A percentile compares a stretch with the other conserved stretches of the same genome.
Evolutionary conservation across 2,113 vertebrate species (phyloP).

Genomic region (Sminthopsis crassicaudata): DNA sequence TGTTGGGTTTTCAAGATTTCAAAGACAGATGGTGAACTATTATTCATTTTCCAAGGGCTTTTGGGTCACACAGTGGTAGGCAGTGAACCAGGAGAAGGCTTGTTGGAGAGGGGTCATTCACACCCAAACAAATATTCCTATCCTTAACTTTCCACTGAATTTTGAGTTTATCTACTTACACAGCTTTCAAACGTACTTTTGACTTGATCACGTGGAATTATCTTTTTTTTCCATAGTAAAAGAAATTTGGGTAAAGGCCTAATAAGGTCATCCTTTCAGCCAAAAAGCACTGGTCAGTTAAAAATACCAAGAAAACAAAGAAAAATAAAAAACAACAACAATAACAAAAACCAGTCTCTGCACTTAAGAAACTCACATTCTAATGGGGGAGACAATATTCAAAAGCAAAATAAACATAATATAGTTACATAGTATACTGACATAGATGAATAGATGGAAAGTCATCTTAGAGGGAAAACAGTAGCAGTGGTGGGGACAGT

Average conservation of each 20-base stretch:
- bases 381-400: not conserved
- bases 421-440: not conserved
- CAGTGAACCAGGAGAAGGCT: not conserved
- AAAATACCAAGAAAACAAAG: not conserved
- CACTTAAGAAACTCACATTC: not conserved
- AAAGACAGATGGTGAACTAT: not conserved
- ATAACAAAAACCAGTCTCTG: not conserved
- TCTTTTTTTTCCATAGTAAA: not conserved
- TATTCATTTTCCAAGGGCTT: not conserved
- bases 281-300: conserved; percentile 17
- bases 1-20: not conserved
- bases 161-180: not conserved
- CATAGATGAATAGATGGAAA: not conserved
- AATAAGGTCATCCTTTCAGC: conserved; percentile 25
- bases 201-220: conserved; percentile 33
- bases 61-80: not conserved
- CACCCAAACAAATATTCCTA: not conserved
- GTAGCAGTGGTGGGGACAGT: not conserved
- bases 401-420: not conserved
- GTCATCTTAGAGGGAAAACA: not conserved
- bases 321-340: not conserved
- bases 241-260: conserved; percentile 26
- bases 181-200: not conserved
- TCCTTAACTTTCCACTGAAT: not conserved
- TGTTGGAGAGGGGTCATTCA: not conserved